A percentile compares a stretch with the other conserved stretches of the same genome.
Evolutionary conservation across 2,888 invertebrate genomes (phyloP).

Genomic region (Glyphotaelius pellucidus): DNA sequence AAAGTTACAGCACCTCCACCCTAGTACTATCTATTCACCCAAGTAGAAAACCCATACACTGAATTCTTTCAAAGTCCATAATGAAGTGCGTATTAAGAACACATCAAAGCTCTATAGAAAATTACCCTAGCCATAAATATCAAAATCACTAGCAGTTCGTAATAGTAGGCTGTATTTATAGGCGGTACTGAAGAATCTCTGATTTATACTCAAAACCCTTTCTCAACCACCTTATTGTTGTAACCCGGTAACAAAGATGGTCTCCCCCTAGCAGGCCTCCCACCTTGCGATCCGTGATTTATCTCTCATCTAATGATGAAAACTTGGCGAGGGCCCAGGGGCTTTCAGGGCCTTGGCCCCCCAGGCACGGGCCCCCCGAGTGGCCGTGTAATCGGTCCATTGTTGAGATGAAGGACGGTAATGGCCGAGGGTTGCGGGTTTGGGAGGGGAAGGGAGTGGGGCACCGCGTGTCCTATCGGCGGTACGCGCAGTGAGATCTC

Average conservation of each 20-base stretch:
- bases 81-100: background rate
- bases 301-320: slow-evolving; percentile 62
- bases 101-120: background rate
- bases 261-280: background rate
- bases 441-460: slow-evolving; percentile 5
- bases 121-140: slow-evolving; percentile 15
- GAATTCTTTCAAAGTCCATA: background rate
- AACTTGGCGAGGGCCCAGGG: slow-evolving; percentile 42
- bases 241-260: slow-evolving; percentile 28
- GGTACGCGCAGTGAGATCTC: slow-evolving; percentile 24
- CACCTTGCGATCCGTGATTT: slow-evolving; percentile 59
- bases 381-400: slow-evolving; percentile 54
- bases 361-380: background rate
- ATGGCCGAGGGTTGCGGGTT: slow-evolving; percentile 51
- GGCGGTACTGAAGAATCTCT: slow-evolving; percentile 8
- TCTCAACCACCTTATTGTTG: slow-evolving; percentile 45
- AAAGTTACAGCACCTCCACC: background rate
- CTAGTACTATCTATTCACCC: background rate
- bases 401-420: slow-evolving; percentile 65
- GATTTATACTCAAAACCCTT: slow-evolving; percentile 42
- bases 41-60: background rate
- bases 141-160: slow-evolving; percentile 3
- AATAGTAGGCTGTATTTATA: background rate
- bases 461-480: slow-evolving; percentile 53
- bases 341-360: background rate